Evolutionary conservation across 2,797 vertebrate genomes (phyloP).

Genomic region (Allobates femoralis): DNA sequence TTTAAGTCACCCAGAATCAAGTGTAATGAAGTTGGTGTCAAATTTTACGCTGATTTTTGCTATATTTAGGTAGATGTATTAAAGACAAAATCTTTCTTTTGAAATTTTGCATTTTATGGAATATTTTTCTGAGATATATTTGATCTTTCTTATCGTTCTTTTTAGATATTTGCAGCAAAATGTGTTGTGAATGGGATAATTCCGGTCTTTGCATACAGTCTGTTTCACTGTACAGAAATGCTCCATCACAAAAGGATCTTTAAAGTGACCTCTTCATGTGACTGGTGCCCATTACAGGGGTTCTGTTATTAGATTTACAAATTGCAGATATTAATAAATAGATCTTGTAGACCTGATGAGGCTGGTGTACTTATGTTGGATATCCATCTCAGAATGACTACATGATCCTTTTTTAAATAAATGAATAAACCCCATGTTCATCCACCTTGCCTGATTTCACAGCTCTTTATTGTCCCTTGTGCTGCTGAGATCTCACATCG

Average conservation of each 20-base stretch:
- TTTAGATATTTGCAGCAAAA: neutral
- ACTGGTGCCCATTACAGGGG: neutral
- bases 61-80: conserved; percentile 18
- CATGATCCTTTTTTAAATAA: too few species aligned
- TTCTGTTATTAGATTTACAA: too few species aligned
- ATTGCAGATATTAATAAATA: too few species aligned
- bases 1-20: neutral
- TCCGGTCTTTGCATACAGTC: neutral
- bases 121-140: conserved; percentile 22
- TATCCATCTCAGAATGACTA: too few species aligned
- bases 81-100: conserved; percentile 17
- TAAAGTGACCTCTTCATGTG: neutral
- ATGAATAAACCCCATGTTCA: too few species aligned
- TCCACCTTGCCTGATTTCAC: too few species aligned
- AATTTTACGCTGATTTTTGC: neutral
- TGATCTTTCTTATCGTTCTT: neutral
- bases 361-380: too few species aligned
- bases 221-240: neutral
- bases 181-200: neutral
- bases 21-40: neutral
- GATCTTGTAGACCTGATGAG: too few species aligned
- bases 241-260: neutral
- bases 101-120: conserved; percentile 8
- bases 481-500: too few species aligned
- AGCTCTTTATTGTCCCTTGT: too few species aligned